These are phyloP conservation scores for Coendou prehensilis DNA, from an alignment of 2,797 vertebrate genomes.

Conservation along the genomic window DNA sequence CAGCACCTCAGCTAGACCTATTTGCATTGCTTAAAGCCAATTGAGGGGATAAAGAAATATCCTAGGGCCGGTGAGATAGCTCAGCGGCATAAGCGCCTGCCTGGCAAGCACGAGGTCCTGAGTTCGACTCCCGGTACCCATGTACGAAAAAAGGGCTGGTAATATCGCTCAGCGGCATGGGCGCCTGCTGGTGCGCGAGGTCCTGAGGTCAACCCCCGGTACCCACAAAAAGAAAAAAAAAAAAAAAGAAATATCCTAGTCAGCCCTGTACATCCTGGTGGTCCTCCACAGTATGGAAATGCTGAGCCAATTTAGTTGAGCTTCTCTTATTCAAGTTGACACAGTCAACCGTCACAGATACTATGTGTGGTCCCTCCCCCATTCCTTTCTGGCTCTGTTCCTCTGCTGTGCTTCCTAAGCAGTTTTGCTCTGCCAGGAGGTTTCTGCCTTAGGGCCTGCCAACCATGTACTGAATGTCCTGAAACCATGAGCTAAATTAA, in stretches of 20 bases:
- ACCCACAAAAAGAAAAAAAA: no score
- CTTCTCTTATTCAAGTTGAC: background rate
- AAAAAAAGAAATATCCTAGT: background rate
- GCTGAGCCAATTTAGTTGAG: background rate
- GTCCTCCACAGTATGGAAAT: background rate
- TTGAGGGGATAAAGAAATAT: background rate
- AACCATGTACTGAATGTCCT: background rate
- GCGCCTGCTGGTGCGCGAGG: no score
- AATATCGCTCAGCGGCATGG: no score
- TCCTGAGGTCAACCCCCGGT: no score
- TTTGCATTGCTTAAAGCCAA: background rate
- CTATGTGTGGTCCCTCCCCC: background rate
- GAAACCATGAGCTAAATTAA: background rate
- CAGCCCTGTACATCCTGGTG: background rate
- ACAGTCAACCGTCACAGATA: background rate
- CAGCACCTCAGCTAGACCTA: background rate
- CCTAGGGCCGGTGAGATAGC: background rate
- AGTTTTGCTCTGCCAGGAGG: background rate
- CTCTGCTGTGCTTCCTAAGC: background rate
- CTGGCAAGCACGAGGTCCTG: no score
- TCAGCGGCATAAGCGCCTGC: no score
- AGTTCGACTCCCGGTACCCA: no score
- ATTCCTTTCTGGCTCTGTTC: background rate
- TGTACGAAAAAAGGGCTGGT: no score
- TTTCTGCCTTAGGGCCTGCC: background rate